phyloP scores from a whole-genome alignment of 2,797 vertebrate species.

The Lithobates sylvaticus region DNA sequence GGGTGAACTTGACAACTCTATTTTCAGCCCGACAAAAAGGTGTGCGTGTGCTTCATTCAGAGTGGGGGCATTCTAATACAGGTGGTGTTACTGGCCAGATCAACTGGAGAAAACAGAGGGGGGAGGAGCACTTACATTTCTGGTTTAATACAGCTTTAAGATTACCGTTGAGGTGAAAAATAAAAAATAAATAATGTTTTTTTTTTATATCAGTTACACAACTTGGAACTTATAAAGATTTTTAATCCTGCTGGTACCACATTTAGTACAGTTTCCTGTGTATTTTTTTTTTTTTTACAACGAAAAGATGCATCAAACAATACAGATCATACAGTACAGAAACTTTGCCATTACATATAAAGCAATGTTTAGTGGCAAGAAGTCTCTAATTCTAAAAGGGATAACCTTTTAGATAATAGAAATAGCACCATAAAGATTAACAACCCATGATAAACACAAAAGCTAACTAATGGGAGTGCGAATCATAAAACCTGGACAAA shows the following conservation, averaged over 20 bases:
- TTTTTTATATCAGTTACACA: neutral
- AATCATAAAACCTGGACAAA: neutral
- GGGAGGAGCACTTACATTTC: too few relatives aligned
- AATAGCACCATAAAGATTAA: slow-evolving; percentile 47
- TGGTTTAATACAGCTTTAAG: too few relatives aligned
- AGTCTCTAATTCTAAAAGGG: slow-evolving; percentile 11
- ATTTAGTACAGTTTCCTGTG: slow-evolving; percentile 6
- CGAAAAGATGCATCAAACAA: neutral
- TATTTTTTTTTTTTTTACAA: slow-evolving; percentile 18
- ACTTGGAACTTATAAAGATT: neutral
- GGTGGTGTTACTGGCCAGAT: too few relatives aligned
- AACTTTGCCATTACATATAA: slow-evolving; percentile 16
- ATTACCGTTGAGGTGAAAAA: too few relatives aligned
- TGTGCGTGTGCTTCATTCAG: too few relatives aligned
- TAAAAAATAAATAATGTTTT: too few relatives aligned
- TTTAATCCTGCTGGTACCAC: slow-evolving; percentile 6
- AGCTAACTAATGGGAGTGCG: neutral
- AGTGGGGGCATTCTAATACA: too few relatives aligned
- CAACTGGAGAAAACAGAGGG: too few relatives aligned
- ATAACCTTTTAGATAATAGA: slow-evolving; percentile 16
- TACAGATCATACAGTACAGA: slow-evolving; percentile 11
- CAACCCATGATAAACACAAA: neutral
- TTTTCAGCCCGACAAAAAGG: too few relatives aligned
- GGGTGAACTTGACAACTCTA: too few relatives aligned
- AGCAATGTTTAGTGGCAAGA: neutral